phyloP scores from a whole-genome alignment of 2,888 invertebrate genomes.

The Netelia virgata region DNA sequence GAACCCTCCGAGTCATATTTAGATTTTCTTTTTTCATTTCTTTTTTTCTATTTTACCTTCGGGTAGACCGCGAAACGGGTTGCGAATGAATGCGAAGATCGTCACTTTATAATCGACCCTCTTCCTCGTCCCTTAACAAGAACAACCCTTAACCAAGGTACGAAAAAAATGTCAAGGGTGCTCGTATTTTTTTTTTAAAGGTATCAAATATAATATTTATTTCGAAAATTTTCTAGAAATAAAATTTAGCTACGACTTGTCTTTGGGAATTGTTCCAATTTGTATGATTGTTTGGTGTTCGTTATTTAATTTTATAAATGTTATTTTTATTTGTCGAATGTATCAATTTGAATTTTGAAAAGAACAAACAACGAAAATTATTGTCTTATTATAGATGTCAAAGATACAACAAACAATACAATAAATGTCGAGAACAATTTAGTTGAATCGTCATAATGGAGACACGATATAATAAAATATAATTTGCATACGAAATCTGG shows the following conservation, averaged over 20 bases:
- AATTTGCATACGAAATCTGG: too few relatives aligned
- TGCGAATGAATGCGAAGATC: constrained; percentile 40
- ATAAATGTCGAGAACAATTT: too few relatives aligned
- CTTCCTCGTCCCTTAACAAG: background rate
- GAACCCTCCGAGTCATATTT: constrained; percentile 16
- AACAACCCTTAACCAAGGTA: background rate
- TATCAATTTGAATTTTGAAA: too few relatives aligned
- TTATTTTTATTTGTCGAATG: too few relatives aligned
- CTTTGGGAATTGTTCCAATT: background rate
- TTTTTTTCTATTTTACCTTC: constrained; percentile 13
- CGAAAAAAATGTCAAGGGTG: background rate
- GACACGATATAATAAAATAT: too few relatives aligned
- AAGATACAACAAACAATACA: too few relatives aligned
- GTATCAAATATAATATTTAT: background rate
- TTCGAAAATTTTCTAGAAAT: background rate
- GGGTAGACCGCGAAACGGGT: constrained; percentile 42
- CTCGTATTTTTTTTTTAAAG: background rate
- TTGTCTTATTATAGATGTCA: too few relatives aligned
- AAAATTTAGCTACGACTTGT: too few relatives aligned
- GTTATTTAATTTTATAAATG: too few relatives aligned
- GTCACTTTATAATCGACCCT: constrained; percentile 44
- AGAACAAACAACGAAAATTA: too few relatives aligned
- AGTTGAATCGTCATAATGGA: too few relatives aligned
- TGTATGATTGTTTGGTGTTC: background rate
- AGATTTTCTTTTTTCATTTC: constrained; percentile 35